phyloP scores from a whole-genome alignment of 2,797 vertebrate species.

The Psittacula derbiana region DNA sequence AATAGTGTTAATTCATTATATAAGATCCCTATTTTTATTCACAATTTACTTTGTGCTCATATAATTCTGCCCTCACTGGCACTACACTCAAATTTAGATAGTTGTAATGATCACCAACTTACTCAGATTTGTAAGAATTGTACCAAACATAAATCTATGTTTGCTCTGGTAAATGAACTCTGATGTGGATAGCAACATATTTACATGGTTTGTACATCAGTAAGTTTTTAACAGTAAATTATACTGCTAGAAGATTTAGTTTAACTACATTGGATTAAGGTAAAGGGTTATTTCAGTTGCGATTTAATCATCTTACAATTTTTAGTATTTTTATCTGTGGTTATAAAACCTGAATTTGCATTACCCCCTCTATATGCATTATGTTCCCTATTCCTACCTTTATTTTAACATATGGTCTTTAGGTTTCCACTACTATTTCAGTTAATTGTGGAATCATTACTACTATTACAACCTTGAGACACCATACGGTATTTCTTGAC shows the following conservation, averaged over 20 bases:
- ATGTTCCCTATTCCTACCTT: background rate
- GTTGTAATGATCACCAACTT: background rate
- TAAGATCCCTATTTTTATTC: background rate
- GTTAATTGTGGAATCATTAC: background rate
- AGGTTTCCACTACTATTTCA: background rate
- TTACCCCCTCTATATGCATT: background rate
- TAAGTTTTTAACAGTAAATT: background rate
- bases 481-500: background rate
- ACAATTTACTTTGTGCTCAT: background rate
- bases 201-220: background rate
- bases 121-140: background rate
- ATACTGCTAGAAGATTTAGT: background rate
- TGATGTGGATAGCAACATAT: background rate
- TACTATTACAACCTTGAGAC: background rate
- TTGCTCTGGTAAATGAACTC: background rate
- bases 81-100: background rate
- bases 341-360: background rate
- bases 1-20: background rate
- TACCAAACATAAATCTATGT: background rate
- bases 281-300: background rate
- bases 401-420: background rate
- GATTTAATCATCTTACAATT: background rate
- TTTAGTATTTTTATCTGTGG: background rate
- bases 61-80: background rate
- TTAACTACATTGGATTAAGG: background rate